These are phyloP conservation scores for Samia ricini DNA, from an alignment of 1,140 invertebrate genomes.

Conservation along the genomic window DNA sequence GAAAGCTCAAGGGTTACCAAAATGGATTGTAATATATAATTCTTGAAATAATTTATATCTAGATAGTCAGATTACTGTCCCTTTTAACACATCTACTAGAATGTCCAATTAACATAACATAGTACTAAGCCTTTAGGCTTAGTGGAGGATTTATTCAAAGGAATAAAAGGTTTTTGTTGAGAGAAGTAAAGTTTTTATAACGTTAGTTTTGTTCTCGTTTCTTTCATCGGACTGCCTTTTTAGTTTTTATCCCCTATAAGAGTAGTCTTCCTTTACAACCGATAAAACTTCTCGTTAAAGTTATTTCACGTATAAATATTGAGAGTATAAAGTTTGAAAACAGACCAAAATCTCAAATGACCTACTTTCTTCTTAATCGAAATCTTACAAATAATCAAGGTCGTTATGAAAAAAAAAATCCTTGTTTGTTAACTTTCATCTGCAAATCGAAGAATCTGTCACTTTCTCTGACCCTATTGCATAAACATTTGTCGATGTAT, in stretches of 20 bases:
- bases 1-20: no score
- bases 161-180: slow-evolving; percentile 18
- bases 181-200: slow-evolving; percentile 20
- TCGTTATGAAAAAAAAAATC: not conserved
- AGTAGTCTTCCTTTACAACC: no score
- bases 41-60: no score
- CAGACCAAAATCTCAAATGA: not conserved
- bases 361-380: not conserved
- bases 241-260: no score
- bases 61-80: no score
- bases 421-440: slow-evolving; percentile 2
- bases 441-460: slow-evolving; percentile 3
- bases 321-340: no score
- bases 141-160: not conserved
- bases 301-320: no score
- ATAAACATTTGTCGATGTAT: not conserved
- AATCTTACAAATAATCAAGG: not conserved
- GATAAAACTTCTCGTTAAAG: no score
- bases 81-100: no score
- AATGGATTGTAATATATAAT: no score
- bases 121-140: no score
- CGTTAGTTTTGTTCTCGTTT: slow-evolving; percentile 21
- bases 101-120: no score
- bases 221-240: not conserved
- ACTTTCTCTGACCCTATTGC: slow-evolving; percentile 31